Conservation (phyloP, 2,888 invertebrate species). For the Parascotia fuliginaria region DNA sequence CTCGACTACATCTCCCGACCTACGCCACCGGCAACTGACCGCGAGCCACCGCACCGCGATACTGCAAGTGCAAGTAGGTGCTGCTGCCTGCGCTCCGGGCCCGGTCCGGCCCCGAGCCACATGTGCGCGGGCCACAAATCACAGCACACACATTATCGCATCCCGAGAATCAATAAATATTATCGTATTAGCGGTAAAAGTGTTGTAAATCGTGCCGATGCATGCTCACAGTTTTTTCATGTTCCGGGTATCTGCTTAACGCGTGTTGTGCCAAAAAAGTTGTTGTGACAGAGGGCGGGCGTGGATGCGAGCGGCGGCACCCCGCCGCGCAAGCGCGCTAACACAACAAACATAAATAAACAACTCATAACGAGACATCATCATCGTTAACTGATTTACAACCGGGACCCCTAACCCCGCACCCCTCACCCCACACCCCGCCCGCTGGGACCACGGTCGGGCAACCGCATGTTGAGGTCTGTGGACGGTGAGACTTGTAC, state of each 20-base stretch:
- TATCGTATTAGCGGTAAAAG: conserved; percentile 60
- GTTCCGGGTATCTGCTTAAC: conserved; percentile 53
- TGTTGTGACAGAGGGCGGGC: conserved; percentile 54
- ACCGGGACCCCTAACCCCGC: conserved; percentile 6
- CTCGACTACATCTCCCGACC: conserved; percentile 58
- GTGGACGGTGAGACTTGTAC: too few species aligned
- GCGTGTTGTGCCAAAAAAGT: conserved; percentile 39
- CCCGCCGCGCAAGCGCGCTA: conserved; percentile 44
- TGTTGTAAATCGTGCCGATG: conserved; percentile 51
- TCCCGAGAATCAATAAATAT: conserved; percentile 68
- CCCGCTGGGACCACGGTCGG: too few species aligned
- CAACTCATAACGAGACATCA: conserved; percentile 43
- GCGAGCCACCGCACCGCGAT: conserved; percentile 25
- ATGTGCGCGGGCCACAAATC: conserved; percentile 33
- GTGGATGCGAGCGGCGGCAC: conserved; percentile 31
- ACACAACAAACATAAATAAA: conserved; percentile 40
- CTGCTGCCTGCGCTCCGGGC: conserved; percentile 1
- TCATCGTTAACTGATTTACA: conserved; percentile 51
- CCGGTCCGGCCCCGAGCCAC: too few species aligned
- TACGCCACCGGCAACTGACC: conserved; percentile 36
- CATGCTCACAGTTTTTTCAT: conserved; percentile 42
- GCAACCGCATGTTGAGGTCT: background rate
- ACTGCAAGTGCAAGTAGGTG: conserved; percentile 1
- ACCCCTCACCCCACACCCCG: background rate
- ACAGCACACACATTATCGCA: background rate